Conservation (phyloP, 2,797 vertebrate genomes). For the Potorous gilbertii region DNA sequence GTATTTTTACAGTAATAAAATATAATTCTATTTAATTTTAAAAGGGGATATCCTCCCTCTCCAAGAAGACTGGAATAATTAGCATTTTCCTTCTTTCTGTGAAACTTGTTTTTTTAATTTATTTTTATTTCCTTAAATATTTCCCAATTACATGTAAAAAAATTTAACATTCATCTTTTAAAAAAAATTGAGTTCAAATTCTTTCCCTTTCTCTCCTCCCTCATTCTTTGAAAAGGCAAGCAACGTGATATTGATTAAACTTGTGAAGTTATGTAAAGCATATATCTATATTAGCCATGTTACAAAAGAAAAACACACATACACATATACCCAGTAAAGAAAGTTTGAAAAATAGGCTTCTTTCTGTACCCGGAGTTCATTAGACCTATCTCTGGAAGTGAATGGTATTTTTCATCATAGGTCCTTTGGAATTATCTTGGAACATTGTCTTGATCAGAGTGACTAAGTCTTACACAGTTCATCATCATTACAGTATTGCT, state of each 20-base stretch:
- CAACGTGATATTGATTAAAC: not conserved
- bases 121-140: not conserved
- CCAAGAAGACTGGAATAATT: not conserved
- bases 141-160: not conserved
- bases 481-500: too few species aligned
- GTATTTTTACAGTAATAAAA: not conserved
- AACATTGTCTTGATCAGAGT: too few species aligned
- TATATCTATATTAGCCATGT: not conserved
- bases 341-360: too few species aligned
- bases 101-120: not conserved
- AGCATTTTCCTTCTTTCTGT: not conserved
- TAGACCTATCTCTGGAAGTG: too few species aligned
- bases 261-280: not conserved
- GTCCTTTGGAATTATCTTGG: too few species aligned
- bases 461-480: too few species aligned
- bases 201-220: not conserved
- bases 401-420: too few species aligned
- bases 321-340: too few species aligned
- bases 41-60: not conserved
- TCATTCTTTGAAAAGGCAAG: not conserved
- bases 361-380: too few species aligned
- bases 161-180: not conserved
- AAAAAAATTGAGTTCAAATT: not conserved
- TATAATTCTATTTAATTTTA: not conserved
- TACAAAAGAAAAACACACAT: too few species aligned